phyloP scores from a whole-genome alignment of 2,888 invertebrate genomes.

The Pollenia amentaria region DNA sequence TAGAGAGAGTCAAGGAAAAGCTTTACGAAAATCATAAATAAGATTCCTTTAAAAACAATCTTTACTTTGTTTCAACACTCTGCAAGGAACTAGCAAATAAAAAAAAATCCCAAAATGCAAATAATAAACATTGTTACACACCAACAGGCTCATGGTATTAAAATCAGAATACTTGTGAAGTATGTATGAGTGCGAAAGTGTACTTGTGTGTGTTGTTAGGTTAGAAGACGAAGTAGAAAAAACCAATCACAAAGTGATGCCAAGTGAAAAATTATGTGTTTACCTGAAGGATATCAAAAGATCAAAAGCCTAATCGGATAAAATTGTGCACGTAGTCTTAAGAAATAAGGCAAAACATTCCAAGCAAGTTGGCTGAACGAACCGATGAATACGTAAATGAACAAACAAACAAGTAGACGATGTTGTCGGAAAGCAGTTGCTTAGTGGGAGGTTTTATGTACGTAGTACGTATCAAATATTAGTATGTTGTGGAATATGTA shows the following conservation, averaged over 20 bases:
- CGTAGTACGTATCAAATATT: constrained; percentile 1
- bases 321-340: constrained; percentile 62
- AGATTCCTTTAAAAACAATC: constrained; percentile 50
- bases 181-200: constrained; percentile 8
- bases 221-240: constrained; percentile 49
- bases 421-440: not conserved
- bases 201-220: not conserved
- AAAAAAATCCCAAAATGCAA: constrained; percentile 5
- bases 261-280: constrained; percentile 75
- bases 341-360: constrained; percentile 48
- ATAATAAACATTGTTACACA: constrained; percentile 33
- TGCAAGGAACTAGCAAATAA: constrained; percentile 1
- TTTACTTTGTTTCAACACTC: constrained; percentile 35
- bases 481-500: not conserved
- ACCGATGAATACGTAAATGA: constrained; percentile 12
- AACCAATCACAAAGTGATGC: constrained; percentile 71
- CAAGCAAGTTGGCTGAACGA: constrained; percentile 31
- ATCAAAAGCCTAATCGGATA: constrained; percentile 75
- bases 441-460: constrained; percentile 21
- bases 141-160: constrained; percentile 8
- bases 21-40: constrained; percentile 39
- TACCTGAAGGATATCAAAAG: constrained; percentile 74
- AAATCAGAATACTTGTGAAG: not conserved
- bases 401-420: not conserved
- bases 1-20: not conserved